A percentile compares a stretch with the other conserved stretches of the same genome.
phyloP scores from a whole-genome alignment of 2,888 invertebrate species.

The Ormyrus pomaceus region DNA sequence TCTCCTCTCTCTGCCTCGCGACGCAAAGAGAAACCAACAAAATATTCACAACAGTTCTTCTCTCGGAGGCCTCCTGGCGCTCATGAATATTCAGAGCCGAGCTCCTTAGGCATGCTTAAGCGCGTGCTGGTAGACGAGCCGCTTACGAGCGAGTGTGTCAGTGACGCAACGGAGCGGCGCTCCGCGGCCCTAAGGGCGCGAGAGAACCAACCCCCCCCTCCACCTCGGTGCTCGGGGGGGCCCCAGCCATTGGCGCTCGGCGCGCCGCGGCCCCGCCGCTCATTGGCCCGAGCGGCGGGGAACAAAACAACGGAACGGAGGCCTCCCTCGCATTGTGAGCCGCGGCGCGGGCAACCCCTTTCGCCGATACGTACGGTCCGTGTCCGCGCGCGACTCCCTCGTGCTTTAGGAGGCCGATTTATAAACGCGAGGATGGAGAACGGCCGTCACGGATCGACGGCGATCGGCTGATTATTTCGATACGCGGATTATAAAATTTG shows the following conservation, averaged over 20 bases:
- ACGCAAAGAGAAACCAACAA: neutral
- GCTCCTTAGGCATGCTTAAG: neutral
- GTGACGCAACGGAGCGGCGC: conserved; percentile 71
- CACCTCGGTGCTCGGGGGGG: conserved; percentile 59
- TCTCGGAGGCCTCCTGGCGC: neutral
- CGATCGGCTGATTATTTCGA: conserved; percentile 49
- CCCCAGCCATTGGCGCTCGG: conserved; percentile 62
- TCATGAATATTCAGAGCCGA: conserved; percentile 24
- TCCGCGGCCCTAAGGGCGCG: conserved; percentile 69
- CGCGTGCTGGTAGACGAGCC: conserved; percentile 62
- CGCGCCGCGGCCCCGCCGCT: conserved; percentile 34
- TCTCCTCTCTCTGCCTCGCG: neutral
- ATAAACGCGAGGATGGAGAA: conserved; percentile 5
- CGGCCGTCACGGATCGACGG: neutral
- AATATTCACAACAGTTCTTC: conserved; percentile 29
- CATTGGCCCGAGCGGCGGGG: conserved; percentile 58
- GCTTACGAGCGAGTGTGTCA: conserved; percentile 70
- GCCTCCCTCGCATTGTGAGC: conserved; percentile 70
- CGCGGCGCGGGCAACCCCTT: conserved; percentile 66
- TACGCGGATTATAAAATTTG: conserved; percentile 51
- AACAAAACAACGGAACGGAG: no score
- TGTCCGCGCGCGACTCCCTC: neutral
- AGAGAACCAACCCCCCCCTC: conserved; percentile 67
- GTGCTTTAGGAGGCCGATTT: conserved; percentile 30
- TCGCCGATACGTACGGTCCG: neutral